phyloP scores from a whole-genome alignment of 2,113 vertebrate species.

The Candoia aspera region DNA sequence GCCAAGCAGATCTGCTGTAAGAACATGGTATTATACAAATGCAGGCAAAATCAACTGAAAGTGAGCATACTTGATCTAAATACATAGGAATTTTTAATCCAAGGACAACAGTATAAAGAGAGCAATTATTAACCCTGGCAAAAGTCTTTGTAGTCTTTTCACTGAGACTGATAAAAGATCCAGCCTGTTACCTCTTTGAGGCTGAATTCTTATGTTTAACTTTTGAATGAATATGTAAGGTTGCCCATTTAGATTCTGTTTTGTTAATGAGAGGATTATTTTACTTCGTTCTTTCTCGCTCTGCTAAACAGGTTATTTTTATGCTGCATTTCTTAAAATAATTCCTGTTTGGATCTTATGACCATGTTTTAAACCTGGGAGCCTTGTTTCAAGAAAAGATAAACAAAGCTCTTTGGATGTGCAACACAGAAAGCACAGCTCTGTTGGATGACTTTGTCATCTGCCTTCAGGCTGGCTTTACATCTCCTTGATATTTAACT shows the following conservation, averaged over 20 bases:
- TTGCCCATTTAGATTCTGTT: not conserved
- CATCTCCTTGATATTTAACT: slow-evolving; percentile 32
- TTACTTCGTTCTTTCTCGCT: not conserved
- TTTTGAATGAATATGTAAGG: not conserved
- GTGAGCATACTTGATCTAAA: not conserved
- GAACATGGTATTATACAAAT: not conserved
- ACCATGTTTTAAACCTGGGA: not conserved
- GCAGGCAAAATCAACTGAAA: not conserved
- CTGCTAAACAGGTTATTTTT: not conserved
- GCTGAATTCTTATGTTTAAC: not conserved
- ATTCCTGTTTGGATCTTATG: not conserved
- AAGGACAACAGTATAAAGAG: not conserved
- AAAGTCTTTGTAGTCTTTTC: not conserved
- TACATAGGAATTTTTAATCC: not conserved
- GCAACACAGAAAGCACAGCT: not conserved
- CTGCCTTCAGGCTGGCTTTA: not conserved
- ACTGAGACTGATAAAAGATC: not conserved
- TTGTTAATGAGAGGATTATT: not conserved
- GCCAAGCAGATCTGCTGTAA: not conserved
- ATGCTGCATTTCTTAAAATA: not conserved
- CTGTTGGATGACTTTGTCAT: not conserved
- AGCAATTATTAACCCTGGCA: not conserved
- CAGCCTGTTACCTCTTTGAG: not conserved
- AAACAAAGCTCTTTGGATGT: not conserved
- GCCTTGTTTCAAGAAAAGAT: not conserved